Evolutionary conservation across 2,113 vertebrate species (phyloP), one percentile per base, ranked within the genome.

Genomic region (Crotalus horridus): DNA sequence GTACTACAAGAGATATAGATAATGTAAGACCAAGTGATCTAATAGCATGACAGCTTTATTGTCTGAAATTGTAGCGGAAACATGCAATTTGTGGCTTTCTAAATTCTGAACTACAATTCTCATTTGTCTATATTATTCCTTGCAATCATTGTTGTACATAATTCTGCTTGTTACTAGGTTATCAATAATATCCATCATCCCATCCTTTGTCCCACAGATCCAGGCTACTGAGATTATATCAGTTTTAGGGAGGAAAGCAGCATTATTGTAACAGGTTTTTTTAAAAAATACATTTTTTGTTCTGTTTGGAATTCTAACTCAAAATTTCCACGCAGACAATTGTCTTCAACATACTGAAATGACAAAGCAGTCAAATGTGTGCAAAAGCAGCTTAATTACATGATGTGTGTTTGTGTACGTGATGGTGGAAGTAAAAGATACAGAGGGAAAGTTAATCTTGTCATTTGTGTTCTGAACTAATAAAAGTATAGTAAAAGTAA

Each of bases 61-160:
- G 33, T 56, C 23, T 89, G 20, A 89, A 89, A 94, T 93, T 92
- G 89, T 54, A 93, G 59, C 88, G 88, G 92, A 13, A 26, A n/a
- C 48, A 29, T 5, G 51, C 4, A 53, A 54, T 26, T 12, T 12
- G 24, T 53, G 29, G 29, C 13, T 53, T 53, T 87, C 85, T 5
- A 87, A 29, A 29, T 87, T 87, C 23, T 87, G 43, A 51, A 87
- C 43, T 53, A 26, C 46, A 87, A 53, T n/a, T 74, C 2, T 11
- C 29, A 74, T 74, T n/a, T 51, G 29, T 29, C 46, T 20, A 39
- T 2, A 33, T 81, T 39, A 81, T 39, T 81, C 39, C 69, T 81
- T 81, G n/a, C 69, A 81, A 81, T 81, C 69, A 39, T 39, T 15
- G 17, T 15, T 81, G 69, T 39, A 81, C 39, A 33, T 81, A 81